Base-by-base conservation (phyloP, 2,113 vertebrate genomes). In the Osmerus mordax region DNA sequence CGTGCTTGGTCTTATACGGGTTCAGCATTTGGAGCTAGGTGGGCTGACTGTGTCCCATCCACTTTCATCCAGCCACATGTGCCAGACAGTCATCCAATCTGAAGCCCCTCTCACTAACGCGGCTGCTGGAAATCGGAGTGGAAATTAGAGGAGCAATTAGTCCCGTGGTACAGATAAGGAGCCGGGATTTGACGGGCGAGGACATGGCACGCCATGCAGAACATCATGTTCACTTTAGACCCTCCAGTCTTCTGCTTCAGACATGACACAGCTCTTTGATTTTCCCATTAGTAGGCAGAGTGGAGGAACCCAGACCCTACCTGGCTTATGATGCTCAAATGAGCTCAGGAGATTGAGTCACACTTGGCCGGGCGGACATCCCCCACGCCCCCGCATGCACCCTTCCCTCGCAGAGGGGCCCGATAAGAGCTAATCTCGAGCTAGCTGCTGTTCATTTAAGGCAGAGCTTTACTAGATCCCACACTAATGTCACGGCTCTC, bases 141-240 rank as follows among this genome's bases (percentile, higher is more conserved):
- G 59, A 75, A 84, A 82, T 81, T 76, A 86, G 80, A 81, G 67
- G 75, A 75, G 73, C 83, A 86, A 83, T 88, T 86, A 81, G 81
- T 71, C 72, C 61, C 68, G 71, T 72, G 82, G 83, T 80, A 72
- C 14, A 69, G 74, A 74, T 79, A 78, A 74, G 53, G 5, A 64
- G 3, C 62, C 7, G 21, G 56, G 65, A 74, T 79, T 81, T 86
- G 77, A 80, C 82, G 75, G 72, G 65, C 63, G 28, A 1, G 19
- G 78, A 73, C 73, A 66, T 25, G 54, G 71, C 59, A 36, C 76
- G 71, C 82, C 72, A 77, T 73, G 66, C 63, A 1, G 29, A 77
- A 68, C 67, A 19, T 28, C 3, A 16, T 13, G 1, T 67, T 81
- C 77, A 71, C 69, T 84, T 76, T 67, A 18, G 21, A 68, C 55